phyloP scores from a whole-genome alignment of 2,888 invertebrate genomes.

The Agrotis puta region DNA sequence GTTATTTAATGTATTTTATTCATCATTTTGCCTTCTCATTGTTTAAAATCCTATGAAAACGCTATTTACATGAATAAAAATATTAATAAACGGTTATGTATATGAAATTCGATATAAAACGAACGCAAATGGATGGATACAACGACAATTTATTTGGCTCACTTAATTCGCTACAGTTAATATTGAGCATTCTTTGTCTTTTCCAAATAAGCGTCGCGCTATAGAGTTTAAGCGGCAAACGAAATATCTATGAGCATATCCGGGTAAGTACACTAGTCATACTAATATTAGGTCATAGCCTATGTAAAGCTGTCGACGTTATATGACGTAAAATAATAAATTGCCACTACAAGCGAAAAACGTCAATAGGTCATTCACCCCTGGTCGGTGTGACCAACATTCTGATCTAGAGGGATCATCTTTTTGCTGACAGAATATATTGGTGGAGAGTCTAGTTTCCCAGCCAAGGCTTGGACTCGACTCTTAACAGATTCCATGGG shows the following conservation, averaged over 20 bases:
- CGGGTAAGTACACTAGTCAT: constrained; percentile 73
- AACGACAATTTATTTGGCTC: constrained; percentile 71
- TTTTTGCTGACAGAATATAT: constrained; percentile 88
- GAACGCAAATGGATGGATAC: constrained; percentile 68
- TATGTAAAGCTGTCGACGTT: constrained; percentile 77
- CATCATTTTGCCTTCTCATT: constrained; percentile 25
- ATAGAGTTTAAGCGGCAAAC: constrained; percentile 73
- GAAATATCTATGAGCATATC: constrained; percentile 70
- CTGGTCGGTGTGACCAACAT: constrained; percentile 78
- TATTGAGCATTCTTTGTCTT: constrained; percentile 78
- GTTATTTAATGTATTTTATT: background rate
- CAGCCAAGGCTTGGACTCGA: constrained; percentile 85
- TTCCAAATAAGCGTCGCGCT: constrained; percentile 75
- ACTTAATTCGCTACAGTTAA: constrained; percentile 66
- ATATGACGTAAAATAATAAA: constrained; percentile 67
- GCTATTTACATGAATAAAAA: constrained; percentile 51
- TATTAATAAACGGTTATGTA: constrained; percentile 50
- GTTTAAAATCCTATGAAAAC: constrained; percentile 19
- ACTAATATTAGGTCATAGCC: constrained; percentile 74
- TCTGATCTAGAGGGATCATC: constrained; percentile 82
- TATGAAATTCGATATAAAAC: constrained; percentile 49
- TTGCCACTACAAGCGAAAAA: constrained; percentile 79
- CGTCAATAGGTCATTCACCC: constrained; percentile 74
- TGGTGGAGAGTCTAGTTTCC: constrained; percentile 83
- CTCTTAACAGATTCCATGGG: constrained; percentile 87